Conservation (phyloP, 1,140 invertebrate species). For the Drosophila repletoides region DNA sequence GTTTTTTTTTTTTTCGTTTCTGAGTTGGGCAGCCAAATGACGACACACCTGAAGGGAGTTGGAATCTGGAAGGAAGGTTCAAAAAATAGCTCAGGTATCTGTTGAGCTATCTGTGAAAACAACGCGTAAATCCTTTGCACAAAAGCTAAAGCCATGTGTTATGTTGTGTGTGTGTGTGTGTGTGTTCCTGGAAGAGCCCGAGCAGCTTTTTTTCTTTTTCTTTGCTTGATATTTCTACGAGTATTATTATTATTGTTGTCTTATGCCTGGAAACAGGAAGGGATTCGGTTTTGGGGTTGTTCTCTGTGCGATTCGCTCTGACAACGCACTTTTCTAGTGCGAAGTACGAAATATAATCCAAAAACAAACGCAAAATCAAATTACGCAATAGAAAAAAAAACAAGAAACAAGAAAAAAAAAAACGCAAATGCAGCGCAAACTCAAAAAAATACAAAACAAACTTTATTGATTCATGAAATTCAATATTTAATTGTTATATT, state of each 20-base stretch:
- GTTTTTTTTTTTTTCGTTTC: not conserved
- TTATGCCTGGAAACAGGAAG: slow-evolving; percentile 39
- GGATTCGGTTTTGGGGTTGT: slow-evolving; percentile 47
- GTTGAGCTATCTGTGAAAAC: slow-evolving; percentile 48
- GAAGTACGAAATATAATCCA: slow-evolving; percentile 16
- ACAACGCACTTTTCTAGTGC: slow-evolving; percentile 38
- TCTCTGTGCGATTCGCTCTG: not conserved
- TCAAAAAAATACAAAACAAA: slow-evolving; percentile 17
- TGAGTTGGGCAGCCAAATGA: slow-evolving; percentile 8
- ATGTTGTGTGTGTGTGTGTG: too few relatives aligned
- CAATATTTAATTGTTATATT: slow-evolving; percentile 54
- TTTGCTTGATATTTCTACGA: slow-evolving; percentile 23
- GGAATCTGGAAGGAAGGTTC: slow-evolving; percentile 22
- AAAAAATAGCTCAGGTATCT: slow-evolving; percentile 78
- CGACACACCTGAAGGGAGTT: slow-evolving; percentile 63
- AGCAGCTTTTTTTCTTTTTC: slow-evolving; percentile 48
- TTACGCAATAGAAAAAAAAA: slow-evolving; percentile 43
- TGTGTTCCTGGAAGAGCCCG: slow-evolving; percentile 58
- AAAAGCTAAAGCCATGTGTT: too few relatives aligned
- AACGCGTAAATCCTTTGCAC: slow-evolving; percentile 78
- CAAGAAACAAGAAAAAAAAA: not conserved
- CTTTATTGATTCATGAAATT: slow-evolving; percentile 34
- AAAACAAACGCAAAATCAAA: slow-evolving; percentile 15
- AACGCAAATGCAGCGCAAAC: slow-evolving; percentile 33
- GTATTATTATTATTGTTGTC: not conserved